Percentiles rank a stretch among this genome's conserved stretches.
Conservation (phyloP, 1,140 invertebrate genomes). For the Drosophila sechellia region DNA sequence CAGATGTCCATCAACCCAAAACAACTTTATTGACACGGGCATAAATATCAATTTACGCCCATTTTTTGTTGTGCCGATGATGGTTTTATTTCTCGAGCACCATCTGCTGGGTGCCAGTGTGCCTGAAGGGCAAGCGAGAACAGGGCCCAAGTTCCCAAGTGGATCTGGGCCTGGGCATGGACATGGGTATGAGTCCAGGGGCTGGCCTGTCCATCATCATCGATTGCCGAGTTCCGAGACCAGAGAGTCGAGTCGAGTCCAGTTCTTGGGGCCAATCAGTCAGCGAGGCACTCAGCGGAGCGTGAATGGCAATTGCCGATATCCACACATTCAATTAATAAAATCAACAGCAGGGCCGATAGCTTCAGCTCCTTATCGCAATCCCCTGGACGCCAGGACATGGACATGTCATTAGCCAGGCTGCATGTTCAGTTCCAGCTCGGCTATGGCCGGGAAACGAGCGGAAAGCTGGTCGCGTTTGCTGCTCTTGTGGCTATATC, state of each 20-base stretch:
- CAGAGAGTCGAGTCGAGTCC: neutral
- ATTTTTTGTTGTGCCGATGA: constrained; percentile 24
- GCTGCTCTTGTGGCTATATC: constrained; percentile 48
- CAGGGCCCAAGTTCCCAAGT: constrained; percentile 9
- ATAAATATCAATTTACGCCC: constrained; percentile 64
- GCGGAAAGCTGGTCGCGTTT: constrained; percentile 47
- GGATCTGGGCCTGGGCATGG: constrained; percentile 18
- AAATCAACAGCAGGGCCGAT: constrained; percentile 61
- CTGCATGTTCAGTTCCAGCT: constrained; percentile 38
- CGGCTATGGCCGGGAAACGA: constrained; percentile 41
- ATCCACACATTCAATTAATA: constrained; percentile 81
- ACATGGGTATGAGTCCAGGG: constrained; percentile 13
- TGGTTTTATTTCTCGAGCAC: constrained; percentile 49
- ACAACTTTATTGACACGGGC: constrained; percentile 49
- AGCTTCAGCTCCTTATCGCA: constrained; percentile 36
- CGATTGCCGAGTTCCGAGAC: constrained; percentile 19
- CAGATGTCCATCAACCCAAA: constrained; percentile 25
- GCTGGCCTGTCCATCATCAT: constrained; percentile 60
- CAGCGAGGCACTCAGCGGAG: constrained; percentile 75
- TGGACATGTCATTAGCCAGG: constrained; percentile 48
- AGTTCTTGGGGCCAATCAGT: constrained; percentile 61
- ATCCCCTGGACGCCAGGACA: constrained; percentile 16
- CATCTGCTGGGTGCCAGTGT: constrained; percentile 39
- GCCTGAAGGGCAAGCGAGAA: constrained; percentile 28
- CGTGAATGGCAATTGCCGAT: constrained; percentile 79